Evolutionary conservation across 2,888 invertebrate genomes (phyloP), one percentile per base, ranked within the genome.

Genomic region (Pheosia tremula): DNA sequence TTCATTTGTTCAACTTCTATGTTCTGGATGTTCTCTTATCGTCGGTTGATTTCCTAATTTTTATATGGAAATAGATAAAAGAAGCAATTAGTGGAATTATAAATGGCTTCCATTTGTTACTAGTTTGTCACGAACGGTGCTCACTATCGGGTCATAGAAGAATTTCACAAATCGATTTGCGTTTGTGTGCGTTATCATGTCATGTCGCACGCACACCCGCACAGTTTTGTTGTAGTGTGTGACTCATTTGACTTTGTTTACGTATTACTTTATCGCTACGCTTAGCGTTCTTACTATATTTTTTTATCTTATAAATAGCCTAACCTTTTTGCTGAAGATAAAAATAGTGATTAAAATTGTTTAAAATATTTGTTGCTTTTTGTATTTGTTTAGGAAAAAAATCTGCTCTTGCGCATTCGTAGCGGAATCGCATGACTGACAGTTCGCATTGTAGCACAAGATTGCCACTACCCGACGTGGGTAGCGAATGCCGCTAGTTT

Each of bases 161-260:
- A 53, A 37, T 53, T 53, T 53, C 53, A 53, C 53, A 24, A 53
- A 53, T 37, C 9, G 36, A 7, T 4, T 52, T 59, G 13, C n/a
- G 47, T 9, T 11, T n/a, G 43, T 56, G 58, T 59, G 56, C 13
- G 56, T 63, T 65, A 64, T 73, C 57, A 13, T 7, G 10, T 53
- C 37, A 37, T 53, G 53, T 53, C 55, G 39, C 60, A 58, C 57
- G 50, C 53, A 13, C 52, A 53, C 54, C 60, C 56, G 24, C 24
- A 24, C 58, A 11, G 5, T 43, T 11, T 39, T 49, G 56, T 41
- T 68, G 58, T 62, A 56, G 56, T 49, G 62, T 38, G 62, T 80
- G 80, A 80, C 70, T 81, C 79, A 78, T 75, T 76, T 73, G 72
- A 74, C 75, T 69, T 75, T 80, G 80, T 78, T 74, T 72, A 72